These are phyloP conservation scores for Protophormia terraenovae DNA, from an alignment of 2,888 invertebrate species.

Conservation along the genomic window DNA sequence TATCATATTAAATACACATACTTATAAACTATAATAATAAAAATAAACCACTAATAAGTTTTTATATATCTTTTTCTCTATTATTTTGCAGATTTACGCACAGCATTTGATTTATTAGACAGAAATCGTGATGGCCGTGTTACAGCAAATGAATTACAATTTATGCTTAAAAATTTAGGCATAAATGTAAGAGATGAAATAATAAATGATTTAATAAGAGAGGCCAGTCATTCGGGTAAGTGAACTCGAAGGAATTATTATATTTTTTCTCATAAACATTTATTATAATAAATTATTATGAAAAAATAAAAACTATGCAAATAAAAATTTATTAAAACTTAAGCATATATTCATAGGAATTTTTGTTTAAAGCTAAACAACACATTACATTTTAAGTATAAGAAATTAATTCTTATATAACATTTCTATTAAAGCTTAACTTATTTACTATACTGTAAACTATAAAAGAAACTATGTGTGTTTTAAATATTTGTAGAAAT, in stretches of 20 bases:
- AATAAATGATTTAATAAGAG: conserved; percentile 88
- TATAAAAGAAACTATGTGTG: not conserved
- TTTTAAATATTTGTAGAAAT: not conserved
- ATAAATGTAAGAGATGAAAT: conserved; percentile 89
- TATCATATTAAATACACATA: not conserved
- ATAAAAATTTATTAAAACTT: no score
- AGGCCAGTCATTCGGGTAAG: conserved; percentile 88
- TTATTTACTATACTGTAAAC: not conserved
- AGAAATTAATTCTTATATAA: no score
- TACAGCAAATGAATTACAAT: conserved; percentile 88
- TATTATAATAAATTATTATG: no score
- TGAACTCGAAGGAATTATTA: conserved; percentile 29
- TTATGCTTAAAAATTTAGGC: conserved; percentile 89
- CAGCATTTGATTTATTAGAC: conserved; percentile 90
- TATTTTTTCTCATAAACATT: no score
- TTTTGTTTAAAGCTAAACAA: no score
- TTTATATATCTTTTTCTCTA: not conserved
- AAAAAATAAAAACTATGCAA: no score
- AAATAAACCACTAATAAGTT: not conserved
- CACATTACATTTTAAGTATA: no score
- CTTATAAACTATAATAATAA: no score
- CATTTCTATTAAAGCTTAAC: no score
- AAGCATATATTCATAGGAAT: no score
- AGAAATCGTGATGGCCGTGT: conserved; percentile 90
- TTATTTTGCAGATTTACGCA: conserved; percentile 86